Evolutionary conservation across 2,797 vertebrate genomes (phyloP), one percentile per base, ranked within the genome.

Genomic region (Chaunax sp.): DNA sequence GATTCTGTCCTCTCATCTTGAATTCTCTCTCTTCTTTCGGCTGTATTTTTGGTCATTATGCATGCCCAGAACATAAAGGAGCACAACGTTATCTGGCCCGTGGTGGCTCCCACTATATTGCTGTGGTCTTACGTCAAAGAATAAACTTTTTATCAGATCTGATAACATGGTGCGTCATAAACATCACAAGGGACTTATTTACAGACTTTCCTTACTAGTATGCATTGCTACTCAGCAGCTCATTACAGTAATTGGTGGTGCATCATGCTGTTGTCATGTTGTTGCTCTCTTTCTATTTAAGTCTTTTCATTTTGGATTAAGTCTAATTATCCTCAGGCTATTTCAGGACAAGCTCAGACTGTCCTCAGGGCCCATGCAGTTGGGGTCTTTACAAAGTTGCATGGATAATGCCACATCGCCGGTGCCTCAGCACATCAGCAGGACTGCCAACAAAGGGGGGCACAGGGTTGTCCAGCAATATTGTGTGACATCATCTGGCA

Each of bases 231-330:
- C 56, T 20, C n/a, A 19, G 63, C 64, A 65, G 70, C 70, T 80
- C 60, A 75, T 77, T 72, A 65, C 49, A 40, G 77, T 75, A 72
- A 78, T 76, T 68, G 61, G 75, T 46, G 43, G 56, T 10, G 38
- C 60, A 45, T 66, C 57, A 59, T 63, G 58, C n/a, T 64, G 56
- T 67, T 64, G 49, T 41, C 20, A 13, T 63, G 72, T 44, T 61
- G 43, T n/a, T 52, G 38, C 60, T 52, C n/a, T 71, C 28, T 50
- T 50, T 69, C 25, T 49, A 18, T 69, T 65, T 66, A 47, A 52
- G 38, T 72, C 46, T 57, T 44, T 57, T 41, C 56, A 49, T 59
- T 73, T 51, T 56, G 45, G 59, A 57, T 71, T 30, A 40, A 33
- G 45, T 57, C 35, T 64, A 56, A 69, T 33, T 30, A 69, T 50